phyloP scores from a whole-genome alignment of 2,113 vertebrate genomes.

The Channa maculata region DNA sequence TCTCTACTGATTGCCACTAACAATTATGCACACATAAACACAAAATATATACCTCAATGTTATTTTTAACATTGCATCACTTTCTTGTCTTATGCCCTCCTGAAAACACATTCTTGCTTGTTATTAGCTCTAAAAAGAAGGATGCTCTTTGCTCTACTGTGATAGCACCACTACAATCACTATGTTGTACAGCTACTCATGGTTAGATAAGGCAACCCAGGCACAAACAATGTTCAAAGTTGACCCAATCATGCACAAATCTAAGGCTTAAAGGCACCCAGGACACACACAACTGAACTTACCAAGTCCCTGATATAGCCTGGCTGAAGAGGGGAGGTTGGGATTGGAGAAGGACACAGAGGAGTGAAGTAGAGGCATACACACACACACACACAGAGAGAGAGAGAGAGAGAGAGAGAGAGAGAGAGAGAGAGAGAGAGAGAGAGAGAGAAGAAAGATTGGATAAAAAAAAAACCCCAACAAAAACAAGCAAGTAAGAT shows the following conservation, averaged over 20 bases:
- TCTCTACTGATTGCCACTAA: too few species aligned
- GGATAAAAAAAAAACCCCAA: slow-evolving; percentile 73
- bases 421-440: too few species aligned
- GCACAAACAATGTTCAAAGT: slow-evolving; percentile 18
- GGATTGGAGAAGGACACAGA: slow-evolving; percentile 72
- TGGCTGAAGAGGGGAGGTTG: slow-evolving; percentile 91
- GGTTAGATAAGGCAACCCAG: slow-evolving; percentile 28
- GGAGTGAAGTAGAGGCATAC: slow-evolving; percentile 68
- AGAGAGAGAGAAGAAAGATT: slow-evolving; percentile 76
- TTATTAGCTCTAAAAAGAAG: slow-evolving; percentile 7
- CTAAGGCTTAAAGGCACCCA: slow-evolving; percentile 50
- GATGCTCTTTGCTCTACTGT: slow-evolving; percentile 31
- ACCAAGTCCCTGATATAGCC: slow-evolving; percentile 99
- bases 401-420: too few species aligned
- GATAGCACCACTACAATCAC: slow-evolving; percentile 16
- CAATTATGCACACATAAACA: background rate
- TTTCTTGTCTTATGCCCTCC: background rate
- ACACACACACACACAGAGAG: background rate
- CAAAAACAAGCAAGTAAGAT: slow-evolving; percentile 85
- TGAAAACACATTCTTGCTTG: slow-evolving; percentile 9
- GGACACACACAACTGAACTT: slow-evolving; percentile 84
- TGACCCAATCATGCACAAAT: slow-evolving; percentile 60
- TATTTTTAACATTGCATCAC: background rate
- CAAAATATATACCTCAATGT: background rate
- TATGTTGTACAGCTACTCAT: slow-evolving; percentile 16